A percentile compares a stretch with the other conserved stretches of the same genome.
These are phyloP conservation scores for Crotalus helleri DNA, from an alignment of 2,113 vertebrate genomes.

Conservation along the genomic window DNA sequence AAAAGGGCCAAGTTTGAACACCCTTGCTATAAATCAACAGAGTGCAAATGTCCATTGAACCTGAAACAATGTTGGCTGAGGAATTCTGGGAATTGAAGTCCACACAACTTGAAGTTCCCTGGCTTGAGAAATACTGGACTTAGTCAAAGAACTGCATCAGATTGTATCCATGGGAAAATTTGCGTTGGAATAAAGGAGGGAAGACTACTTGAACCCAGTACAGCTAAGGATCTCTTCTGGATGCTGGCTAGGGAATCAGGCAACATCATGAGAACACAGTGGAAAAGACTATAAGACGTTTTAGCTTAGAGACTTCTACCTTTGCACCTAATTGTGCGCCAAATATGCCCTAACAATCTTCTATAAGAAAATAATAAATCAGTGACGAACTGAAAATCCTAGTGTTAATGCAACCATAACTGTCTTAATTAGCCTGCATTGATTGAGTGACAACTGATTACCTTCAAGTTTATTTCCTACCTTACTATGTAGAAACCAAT, in stretches of 20 bases:
- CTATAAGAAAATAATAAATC: background rate
- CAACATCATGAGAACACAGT: background rate
- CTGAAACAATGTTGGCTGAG: background rate
- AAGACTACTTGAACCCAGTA: background rate
- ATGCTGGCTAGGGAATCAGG: background rate
- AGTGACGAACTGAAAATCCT: background rate
- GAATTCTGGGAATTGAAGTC: too few species aligned
- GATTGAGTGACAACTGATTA: background rate
- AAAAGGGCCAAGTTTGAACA: too few species aligned
- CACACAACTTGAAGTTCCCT: too few species aligned
- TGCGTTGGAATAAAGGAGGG: background rate
- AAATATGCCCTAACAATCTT: too few species aligned
- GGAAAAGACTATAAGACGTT: background rate
- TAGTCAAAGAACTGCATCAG: background rate
- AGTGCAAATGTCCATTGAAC: background rate
- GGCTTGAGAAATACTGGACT: too few species aligned
- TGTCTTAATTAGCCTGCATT: background rate
- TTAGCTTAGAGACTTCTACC: too few species aligned
- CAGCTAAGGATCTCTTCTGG: background rate
- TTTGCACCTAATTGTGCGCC: too few species aligned
- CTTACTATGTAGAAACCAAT: background rate
- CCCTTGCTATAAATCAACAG: background rate
- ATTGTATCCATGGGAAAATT: background rate
- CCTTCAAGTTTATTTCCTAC: background rate
- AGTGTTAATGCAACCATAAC: too few species aligned